phyloP scores from a whole-genome alignment of 2,888 invertebrate genomes.

The Lydus trimaculatus region DNA sequence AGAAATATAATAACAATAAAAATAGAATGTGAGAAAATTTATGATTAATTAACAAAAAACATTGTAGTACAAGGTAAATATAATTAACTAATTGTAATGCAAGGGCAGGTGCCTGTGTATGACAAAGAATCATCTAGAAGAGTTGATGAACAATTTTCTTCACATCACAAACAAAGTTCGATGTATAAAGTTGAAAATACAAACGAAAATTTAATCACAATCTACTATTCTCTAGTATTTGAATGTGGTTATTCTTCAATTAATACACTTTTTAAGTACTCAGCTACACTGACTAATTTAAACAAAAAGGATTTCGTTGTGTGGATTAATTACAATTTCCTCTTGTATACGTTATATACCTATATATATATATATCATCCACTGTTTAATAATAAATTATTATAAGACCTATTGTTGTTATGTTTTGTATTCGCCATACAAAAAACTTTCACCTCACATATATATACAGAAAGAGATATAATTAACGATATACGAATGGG shows the following conservation, averaged over 20 bases:
- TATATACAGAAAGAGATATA: not conserved
- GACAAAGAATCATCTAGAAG: slow-evolving; percentile 48
- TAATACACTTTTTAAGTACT: not conserved
- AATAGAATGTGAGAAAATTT: not conserved
- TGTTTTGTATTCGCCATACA: not conserved
- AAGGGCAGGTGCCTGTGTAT: slow-evolving; percentile 50
- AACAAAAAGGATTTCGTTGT: not conserved
- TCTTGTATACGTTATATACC: not conserved
- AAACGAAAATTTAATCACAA: not conserved
- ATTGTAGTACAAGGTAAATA: slow-evolving; percentile 41
- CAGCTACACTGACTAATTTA: not conserved
- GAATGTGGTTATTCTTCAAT: not conserved
- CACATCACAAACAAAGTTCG: slow-evolving; percentile 9
- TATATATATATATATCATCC: not conserved
- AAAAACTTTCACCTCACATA: not conserved
- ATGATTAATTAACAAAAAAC: slow-evolving; percentile 44
- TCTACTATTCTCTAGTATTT: too few relatives aligned
- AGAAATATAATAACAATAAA: not conserved
- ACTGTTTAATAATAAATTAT: not conserved
- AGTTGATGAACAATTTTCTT: slow-evolving; percentile 46
- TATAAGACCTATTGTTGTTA: not conserved
- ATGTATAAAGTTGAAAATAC: not conserved
- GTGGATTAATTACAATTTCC: not conserved
- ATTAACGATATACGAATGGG: not conserved
- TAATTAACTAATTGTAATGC: slow-evolving; percentile 52